Base-by-base conservation (phyloP, 2,113 vertebrate genomes). In the Butastur rufipennis region DNA sequence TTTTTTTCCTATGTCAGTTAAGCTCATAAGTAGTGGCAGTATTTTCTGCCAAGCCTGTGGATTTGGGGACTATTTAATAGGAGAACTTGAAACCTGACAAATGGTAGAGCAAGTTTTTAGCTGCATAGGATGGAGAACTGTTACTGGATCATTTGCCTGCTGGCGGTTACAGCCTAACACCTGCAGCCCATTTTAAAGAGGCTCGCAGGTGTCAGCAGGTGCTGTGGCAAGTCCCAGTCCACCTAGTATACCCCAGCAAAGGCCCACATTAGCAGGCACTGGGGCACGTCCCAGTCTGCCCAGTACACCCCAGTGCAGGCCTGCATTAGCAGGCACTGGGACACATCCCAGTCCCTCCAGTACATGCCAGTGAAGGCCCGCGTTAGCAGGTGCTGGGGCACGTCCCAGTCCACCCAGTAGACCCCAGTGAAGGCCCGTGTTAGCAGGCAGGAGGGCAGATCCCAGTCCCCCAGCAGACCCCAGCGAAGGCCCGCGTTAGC, bases 261-360 rank as follows among this genome's bases (percentile, higher is more conserved):
- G 14, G 22, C 34, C 34, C 4, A 0, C 1, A 3, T 16, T 26
- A 45, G 59, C 47, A 20, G 13, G 80, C 2, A 0, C 9, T 27
- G 11, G 18, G 68, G 10, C 32, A 12, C 3, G 3, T 16, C 75
- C 47, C 59, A 21, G 55, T 3, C 68, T 8, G 4, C 16, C 31
- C 72, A 42, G 58, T 6, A 6, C 2, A 4, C 0, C 34, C 66
- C 66, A 26, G 66, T 23, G 7, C 15, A 36, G 19, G 27, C 14
- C 9, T 8, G 2, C 4, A 2, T 11, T 9, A 11, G 55, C 36
- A 16, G 45, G 58, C 2, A 1, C 12, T 19, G 19, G 45, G 27
- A 17, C 19, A 14, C 3, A 0, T 10, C 63, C 53, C 18, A 10
- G 55, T n/a, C 7, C 18, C 18, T 19, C 45, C 45, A 45, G 45